Evolutionary conservation across 64 coral and sea anemone species (phyloP).

Genomic region (Exaiptasia diaphana): DNA sequence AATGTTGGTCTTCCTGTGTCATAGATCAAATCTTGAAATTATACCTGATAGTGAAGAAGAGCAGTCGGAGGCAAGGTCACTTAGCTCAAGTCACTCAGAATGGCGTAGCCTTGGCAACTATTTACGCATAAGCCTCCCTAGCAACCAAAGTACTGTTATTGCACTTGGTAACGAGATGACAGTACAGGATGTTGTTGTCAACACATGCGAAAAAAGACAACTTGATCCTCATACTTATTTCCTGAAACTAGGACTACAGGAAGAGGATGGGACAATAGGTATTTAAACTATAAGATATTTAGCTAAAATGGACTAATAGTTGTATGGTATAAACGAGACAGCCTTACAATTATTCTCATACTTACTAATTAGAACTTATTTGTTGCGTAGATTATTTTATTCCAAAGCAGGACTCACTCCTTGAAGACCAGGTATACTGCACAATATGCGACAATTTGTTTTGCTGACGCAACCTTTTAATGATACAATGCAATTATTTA

Average conservation of each 20-base stretch:
- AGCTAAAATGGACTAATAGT: too few species aligned
- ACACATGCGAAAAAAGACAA: slow-evolving; percentile 83
- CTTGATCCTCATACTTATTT: slow-evolving; percentile 69
- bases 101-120: slow-evolving; percentile 95
- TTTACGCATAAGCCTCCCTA: slow-evolving; percentile 68
- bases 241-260: slow-evolving; percentile 75
- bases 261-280: slow-evolving; percentile 56
- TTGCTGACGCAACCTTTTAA: not conserved
- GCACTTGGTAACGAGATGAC: slow-evolving; percentile 75
- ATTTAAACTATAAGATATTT: not conserved
- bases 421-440: slow-evolving; percentile 59
- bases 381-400: slow-evolving; percentile 49
- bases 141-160: slow-evolving; percentile 81
- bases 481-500: not conserved
- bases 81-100: slow-evolving; percentile 72
- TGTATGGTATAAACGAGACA: too few species aligned
- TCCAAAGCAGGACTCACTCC: slow-evolving; percentile 49
- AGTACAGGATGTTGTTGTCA: slow-evolving; percentile 61
- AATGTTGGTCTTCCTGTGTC: not conserved
- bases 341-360: too few species aligned
- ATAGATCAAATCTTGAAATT: slow-evolving; percentile 53
- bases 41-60: slow-evolving; percentile 64
- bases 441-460: not conserved
- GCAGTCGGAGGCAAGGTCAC: slow-evolving; percentile 27
- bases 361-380: too few species aligned